These are phyloP conservation scores for Camponotus floridanus DNA, from an alignment of 1,140 invertebrate species.

Conservation along the genomic window DNA sequence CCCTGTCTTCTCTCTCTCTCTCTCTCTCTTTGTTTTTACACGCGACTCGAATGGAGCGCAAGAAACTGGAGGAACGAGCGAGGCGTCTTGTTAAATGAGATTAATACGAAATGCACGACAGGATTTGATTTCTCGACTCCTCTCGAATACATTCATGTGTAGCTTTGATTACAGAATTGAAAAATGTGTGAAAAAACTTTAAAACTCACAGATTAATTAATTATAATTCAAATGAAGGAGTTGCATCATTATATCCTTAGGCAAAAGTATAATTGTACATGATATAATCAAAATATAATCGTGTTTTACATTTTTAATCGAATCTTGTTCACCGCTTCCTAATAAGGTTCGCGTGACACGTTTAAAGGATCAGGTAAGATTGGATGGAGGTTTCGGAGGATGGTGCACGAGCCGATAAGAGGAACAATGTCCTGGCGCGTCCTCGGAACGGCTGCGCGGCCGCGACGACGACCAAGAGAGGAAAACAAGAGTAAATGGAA, in stretches of 20 bases:
- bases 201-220: not conserved
- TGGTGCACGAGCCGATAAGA: constrained; percentile 7
- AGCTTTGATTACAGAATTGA: not conserved
- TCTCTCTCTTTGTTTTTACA: not conserved
- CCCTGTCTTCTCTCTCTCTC: not conserved
- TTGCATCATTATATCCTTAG: not conserved
- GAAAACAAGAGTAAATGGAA: constrained; percentile 34
- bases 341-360: not conserved
- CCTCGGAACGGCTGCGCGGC: constrained; percentile 12
- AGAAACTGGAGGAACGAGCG: constrained; percentile 11
- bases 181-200: not conserved
- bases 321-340: not conserved
- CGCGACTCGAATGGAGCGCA: not conserved
- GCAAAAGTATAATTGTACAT: not conserved
- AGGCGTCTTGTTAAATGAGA: constrained; percentile 18
- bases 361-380: not conserved
- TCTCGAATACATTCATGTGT: constrained; percentile 16
- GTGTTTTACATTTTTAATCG: not conserved
- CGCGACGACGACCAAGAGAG: not conserved
- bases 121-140: constrained; percentile 24
- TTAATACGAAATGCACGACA: constrained; percentile 29
- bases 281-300: not conserved
- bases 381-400: not conserved
- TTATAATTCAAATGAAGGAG: not conserved
- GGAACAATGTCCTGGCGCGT: not conserved